These are phyloP conservation scores for Prinia subflava DNA, from an alignment of 2,113 vertebrate genomes.

Conservation along the genomic window DNA sequence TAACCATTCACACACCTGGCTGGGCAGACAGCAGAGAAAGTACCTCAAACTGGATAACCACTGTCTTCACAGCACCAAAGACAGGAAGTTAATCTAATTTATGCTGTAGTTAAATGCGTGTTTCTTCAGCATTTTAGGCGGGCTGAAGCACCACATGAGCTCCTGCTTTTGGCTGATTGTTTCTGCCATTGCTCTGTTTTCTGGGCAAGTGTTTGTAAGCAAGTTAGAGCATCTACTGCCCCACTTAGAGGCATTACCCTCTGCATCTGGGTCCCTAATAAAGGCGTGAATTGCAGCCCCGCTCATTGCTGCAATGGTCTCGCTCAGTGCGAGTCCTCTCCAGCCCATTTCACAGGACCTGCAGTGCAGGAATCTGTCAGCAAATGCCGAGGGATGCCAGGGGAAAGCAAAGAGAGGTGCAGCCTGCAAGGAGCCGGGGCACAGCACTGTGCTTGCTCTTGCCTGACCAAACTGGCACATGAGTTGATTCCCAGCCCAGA, in stretches of 20 bases:
- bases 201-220: not conserved
- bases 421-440: not conserved
- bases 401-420: not conserved
- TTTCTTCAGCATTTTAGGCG: not conserved
- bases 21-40: not conserved
- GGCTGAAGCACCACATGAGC: not conserved
- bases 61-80: not conserved
- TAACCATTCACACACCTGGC: not conserved
- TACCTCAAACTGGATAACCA: not conserved
- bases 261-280: no score
- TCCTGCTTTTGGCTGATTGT: not conserved
- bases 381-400: not conserved
- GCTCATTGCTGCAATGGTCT: not conserved
- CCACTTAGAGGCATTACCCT: not conserved
- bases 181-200: not conserved
- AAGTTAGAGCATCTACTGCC: not conserved
- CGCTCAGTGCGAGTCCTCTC: not conserved
- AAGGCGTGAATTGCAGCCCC: not conserved
- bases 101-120: not conserved
- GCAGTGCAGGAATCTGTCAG: not conserved
- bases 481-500: slow-evolving; percentile 38
- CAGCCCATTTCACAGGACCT: not conserved
- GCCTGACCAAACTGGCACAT: not conserved
- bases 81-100: not conserved
- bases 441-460: not conserved